Base-by-base conservation (phyloP, 37 sponge, comb jelly and placozoan species). In the Ianthella basta region DNA sequence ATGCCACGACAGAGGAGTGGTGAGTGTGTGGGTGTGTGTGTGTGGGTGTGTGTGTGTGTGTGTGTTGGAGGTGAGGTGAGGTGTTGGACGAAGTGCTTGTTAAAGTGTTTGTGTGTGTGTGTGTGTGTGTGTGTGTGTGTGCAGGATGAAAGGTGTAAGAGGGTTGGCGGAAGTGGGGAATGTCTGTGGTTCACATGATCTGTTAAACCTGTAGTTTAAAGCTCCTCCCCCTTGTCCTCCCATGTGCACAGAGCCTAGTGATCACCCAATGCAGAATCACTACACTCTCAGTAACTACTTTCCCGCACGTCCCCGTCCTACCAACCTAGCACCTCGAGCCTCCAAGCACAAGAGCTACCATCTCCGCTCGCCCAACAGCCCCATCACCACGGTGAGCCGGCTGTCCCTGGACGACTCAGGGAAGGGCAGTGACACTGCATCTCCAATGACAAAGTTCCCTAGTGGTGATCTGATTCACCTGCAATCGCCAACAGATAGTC, bases 341-440 rank as follows among this genome's bases (percentile, higher is more conserved):
- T 10, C 8, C 50, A 53, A 53, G 44, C 59, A 36, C 59, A 20
- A 30, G 55, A 57, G 38, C 27, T 29, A 18, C 59, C 55, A 55
- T 13, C n/a, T 23, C 53, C n/a, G 39, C 25, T 80, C 55, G 15
- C 78, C 38, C 32, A 25, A 74, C 56, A 72, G 72, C 55, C 86
- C 74, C 78, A 57, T 77, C 78, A 32, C 72, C 73, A 37, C 64
- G 5, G 24, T 70, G 57, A 54, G 70, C 60, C 60, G 72, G 14
- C 78, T 85, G 32, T 74, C 86, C 0, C 37, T 75, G 78, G 78
- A 75, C 10, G 78, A 75, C 54, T 75, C 78, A 41, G 78, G 78
- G 3, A 75, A 75, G 78, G 78, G 78, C 14, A 75, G 78, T 41
- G 78, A 75, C 54, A 75, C 78, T 40, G 40, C 38, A 50, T 75